Evolutionary conservation across 1,140 invertebrate genomes (phyloP), one percentile per base, ranked within the genome.

Genomic region (Hycleus phaleratus): DNA sequence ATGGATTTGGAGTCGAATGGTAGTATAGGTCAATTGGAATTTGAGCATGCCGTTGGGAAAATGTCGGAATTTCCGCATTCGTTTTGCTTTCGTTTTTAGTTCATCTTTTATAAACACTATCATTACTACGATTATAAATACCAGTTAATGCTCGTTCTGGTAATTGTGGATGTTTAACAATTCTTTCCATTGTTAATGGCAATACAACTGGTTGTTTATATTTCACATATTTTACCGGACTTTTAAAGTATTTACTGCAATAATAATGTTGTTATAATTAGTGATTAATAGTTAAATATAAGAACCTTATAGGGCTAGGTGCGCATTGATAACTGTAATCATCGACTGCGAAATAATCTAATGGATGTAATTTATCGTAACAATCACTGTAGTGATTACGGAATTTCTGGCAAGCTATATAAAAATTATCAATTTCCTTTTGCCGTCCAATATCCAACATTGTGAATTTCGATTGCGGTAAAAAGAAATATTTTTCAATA

Each of bases 21-120:
- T 12, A 74, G 70, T 45, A 79, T 84, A 46, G 74, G 76, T 2
- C 56, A 68, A 3, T 73, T 75, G 40, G 81, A 83, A 72, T 84
- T 84, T 63, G 72, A 74, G 60, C 76, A 81, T 53, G 75, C 79
- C 10, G 68, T 82, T 42, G 70, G 76, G 0, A 81, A 80, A 70
- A 78, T 83, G 64, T 75, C 80, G 1, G 81, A 83, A 61, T 82
- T 84, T 68, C 60, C 74, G n/a, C 70, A 73, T 11, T 76, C 78
- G 0, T 82, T 83, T 68, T 76, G 78, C 58, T 81, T 82, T 58
- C 75, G 71, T 63, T 60, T 79, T 47, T 80, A 72, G 52, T 48
- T 62, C 60, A 69, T 61, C 62, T 56, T 56, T 68, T 69, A 59
- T 69, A 69, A 24, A 40, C 60, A 45, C 56, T 68, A 45, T 69